Evolutionary conservation across 2,888 invertebrate species (phyloP).

Genomic region (Philereme transversata): DNA sequence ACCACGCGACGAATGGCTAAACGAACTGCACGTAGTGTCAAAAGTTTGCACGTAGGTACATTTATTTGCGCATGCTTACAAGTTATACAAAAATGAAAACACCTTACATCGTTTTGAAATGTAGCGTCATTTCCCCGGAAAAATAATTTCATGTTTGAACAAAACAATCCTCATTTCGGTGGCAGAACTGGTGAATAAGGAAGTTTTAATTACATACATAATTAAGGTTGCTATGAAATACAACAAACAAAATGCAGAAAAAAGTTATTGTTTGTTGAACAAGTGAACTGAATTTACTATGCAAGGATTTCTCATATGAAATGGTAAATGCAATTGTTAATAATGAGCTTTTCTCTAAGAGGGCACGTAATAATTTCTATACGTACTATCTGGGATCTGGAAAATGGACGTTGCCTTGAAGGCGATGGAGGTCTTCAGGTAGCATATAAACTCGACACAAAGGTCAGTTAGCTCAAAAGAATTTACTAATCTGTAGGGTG

Average conservation of each 20-base stretch:
- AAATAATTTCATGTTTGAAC: slow-evolving; percentile 37
- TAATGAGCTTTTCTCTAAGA: no score
- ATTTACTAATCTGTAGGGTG: no score
- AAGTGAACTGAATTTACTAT: not conserved
- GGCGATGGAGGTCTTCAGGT: no score
- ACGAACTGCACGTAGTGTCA: no score
- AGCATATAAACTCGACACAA: no score
- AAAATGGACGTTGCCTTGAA: no score
- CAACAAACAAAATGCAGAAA: slow-evolving; percentile 3
- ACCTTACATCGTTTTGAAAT: slow-evolving; percentile 42
- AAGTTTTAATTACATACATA: slow-evolving; percentile 25
- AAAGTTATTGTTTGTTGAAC: not conserved
- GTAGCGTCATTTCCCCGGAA: slow-evolving; percentile 21
- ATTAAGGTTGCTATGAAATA: slow-evolving; percentile 8
- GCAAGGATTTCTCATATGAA: not conserved
- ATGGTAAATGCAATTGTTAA: no score
- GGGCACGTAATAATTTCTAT: no score
- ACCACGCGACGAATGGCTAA: no score
- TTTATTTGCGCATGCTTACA: not conserved
- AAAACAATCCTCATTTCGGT: slow-evolving; percentile 9
- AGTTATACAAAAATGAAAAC: not conserved
- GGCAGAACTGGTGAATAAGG: slow-evolving; percentile 21
- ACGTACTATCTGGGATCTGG: no score
- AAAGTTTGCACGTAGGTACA: no score
- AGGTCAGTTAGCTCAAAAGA: no score